phyloP scores from a whole-genome alignment of 2,797 vertebrate species.

The Tamandua tetradactyla region DNA sequence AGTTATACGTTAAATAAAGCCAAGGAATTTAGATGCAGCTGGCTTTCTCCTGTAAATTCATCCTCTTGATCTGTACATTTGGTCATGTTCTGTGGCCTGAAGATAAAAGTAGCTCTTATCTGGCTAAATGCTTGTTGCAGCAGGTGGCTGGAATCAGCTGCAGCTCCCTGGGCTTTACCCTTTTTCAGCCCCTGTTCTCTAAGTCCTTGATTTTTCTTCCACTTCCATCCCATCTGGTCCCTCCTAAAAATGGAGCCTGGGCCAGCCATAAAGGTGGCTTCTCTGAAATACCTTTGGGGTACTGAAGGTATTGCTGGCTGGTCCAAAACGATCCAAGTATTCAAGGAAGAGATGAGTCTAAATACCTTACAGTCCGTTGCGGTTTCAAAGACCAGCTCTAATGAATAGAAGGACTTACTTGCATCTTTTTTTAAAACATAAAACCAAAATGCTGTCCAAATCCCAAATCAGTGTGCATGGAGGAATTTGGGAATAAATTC shows the following conservation, averaged over 20 bases:
- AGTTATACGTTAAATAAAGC: not conserved
- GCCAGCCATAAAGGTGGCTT: not conserved
- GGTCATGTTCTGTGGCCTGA: rapidly evolving
- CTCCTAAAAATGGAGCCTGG: not conserved
- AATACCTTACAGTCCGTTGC: rapidly evolving
- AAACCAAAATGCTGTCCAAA: not conserved
- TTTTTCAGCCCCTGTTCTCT: not conserved
- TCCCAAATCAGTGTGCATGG: rapidly evolving
- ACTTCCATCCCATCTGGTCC: not conserved
- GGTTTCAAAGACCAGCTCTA: not conserved
- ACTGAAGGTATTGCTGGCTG: not conserved
- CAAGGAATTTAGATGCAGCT: not conserved
- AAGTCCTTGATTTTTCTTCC: not conserved
- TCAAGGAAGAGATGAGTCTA: not conserved
- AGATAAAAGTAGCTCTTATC: no score
- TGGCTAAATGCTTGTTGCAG: not conserved
- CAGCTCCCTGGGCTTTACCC: not conserved
- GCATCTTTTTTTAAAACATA: not conserved
- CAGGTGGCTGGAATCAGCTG: not conserved
- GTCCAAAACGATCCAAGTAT: not conserved
- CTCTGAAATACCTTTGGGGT: not conserved
- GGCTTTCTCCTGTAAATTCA: not conserved
- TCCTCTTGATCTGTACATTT: not conserved
- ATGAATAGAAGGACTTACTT: rapidly evolving
- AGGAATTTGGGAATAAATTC: not conserved